These are phyloP conservation scores for Harpagifer antarcticus DNA, from an alignment of 2,797 vertebrate species.

Conservation along the genomic window DNA sequence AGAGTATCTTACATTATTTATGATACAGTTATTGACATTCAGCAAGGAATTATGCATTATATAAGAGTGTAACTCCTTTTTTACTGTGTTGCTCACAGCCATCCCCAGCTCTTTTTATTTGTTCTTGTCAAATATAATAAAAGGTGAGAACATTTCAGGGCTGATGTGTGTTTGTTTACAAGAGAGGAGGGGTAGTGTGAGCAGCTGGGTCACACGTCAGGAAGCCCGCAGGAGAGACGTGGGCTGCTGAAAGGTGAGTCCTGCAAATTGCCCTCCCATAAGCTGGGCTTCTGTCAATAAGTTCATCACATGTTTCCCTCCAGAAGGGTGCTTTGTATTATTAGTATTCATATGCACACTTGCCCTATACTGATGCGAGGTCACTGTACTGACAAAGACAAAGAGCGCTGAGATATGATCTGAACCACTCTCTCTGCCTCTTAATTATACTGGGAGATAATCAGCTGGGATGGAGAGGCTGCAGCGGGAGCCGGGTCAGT, in stretches of 20 bases:
- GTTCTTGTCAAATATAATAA: constrained; percentile 10
- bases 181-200: not conserved
- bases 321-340: constrained; percentile 47
- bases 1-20: constrained; percentile 32
- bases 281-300: constrained; percentile 39
- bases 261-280: constrained; percentile 51
- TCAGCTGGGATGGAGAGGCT: constrained; percentile 55
- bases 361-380: constrained; percentile 34
- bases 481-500: constrained; percentile 49
- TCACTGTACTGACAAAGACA: constrained; percentile 64
- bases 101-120: not conserved
- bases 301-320: constrained; percentile 52
- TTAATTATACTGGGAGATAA: constrained; percentile 71
- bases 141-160: constrained; percentile 15
- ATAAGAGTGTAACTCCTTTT: constrained; percentile 9
- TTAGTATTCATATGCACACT: constrained; percentile 74
- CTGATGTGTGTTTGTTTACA: constrained; percentile 17
- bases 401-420: constrained; percentile 54
- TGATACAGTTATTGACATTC: not conserved
- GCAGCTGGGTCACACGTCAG: constrained; percentile 32
- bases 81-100: not conserved
- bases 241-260: constrained; percentile 50
- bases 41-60: not conserved
- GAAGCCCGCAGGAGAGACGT: constrained; percentile 29
- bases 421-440: constrained; percentile 50